Evolutionary conservation across 2,113 vertebrate genomes (phyloP).

Genomic region (Leuciscus idus): DNA sequence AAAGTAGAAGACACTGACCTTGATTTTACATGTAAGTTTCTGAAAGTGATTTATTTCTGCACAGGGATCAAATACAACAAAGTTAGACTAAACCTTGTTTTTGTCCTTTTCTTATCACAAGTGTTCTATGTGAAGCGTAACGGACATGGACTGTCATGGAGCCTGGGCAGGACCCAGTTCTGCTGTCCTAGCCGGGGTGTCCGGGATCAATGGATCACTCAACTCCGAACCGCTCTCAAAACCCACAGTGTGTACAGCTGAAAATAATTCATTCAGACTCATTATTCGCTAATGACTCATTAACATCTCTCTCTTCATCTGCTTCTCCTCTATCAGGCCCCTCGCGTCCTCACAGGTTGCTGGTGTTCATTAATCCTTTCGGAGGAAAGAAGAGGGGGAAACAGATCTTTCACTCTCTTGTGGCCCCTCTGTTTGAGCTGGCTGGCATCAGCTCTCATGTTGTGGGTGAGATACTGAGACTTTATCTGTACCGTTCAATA

Average conservation of each 20-base stretch:
- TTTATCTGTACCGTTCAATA: constrained; percentile 30
- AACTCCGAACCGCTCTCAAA: constrained; percentile 70
- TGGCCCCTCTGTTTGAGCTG: constrained; percentile 80
- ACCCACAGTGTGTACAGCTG: constrained; percentile 70
- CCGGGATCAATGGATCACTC: constrained; percentile 75
- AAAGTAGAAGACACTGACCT: constrained; percentile 72
- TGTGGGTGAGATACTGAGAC: constrained; percentile 71
- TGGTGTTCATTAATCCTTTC: constrained; percentile 84
- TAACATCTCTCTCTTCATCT: constrained; percentile 18
- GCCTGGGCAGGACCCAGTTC: constrained; percentile 76
- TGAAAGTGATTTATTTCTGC: background rate
- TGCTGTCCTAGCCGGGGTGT: constrained; percentile 74
- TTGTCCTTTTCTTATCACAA: constrained; percentile 47
- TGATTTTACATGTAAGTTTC: constrained; percentile 75
- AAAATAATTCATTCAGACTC: background rate
- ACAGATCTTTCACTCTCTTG: constrained; percentile 76
- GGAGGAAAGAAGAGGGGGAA: constrained; percentile 78
- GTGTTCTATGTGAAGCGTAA: constrained; percentile 78
- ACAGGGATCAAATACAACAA: background rate
- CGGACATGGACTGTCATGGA: constrained; percentile 71
- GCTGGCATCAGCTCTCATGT: constrained; percentile 81
- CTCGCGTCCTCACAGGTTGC: constrained; percentile 73
- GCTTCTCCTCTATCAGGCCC: constrained; percentile 59
- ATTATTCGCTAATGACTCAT: background rate
- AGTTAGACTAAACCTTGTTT: constrained; percentile 1